Evolutionary conservation across 2,797 vertebrate genomes (phyloP).

Genomic region (Epinephelus coioides): DNA sequence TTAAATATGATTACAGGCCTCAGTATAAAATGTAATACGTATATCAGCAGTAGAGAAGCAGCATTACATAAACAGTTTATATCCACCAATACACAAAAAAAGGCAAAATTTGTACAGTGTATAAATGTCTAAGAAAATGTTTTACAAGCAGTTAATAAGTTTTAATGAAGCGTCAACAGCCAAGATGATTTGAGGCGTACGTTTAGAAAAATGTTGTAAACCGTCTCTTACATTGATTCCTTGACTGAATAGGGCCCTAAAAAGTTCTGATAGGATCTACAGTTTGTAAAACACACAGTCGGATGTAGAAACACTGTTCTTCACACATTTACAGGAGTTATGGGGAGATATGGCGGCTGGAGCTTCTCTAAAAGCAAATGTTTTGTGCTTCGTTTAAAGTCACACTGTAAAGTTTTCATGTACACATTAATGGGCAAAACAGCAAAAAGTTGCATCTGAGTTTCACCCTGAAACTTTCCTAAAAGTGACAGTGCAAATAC

Average conservation of each 20-base stretch:
- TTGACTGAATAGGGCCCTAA: conserved; percentile 71
- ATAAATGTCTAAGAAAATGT: conserved; percentile 71
- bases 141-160: conserved; percentile 66
- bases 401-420: conserved; percentile 22
- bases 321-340: conserved; percentile 48
- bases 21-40: conserved; percentile 76
- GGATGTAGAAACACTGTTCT: conserved; percentile 42
- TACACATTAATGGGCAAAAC: conserved; percentile 28
- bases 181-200: conserved; percentile 60
- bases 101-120: conserved; percentile 75
- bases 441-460: conserved; percentile 33
- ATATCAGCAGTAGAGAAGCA: conserved; percentile 76
- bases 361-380: conserved; percentile 41
- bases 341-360: conserved; percentile 25
- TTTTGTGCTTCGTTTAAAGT: conserved; percentile 75
- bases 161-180: conserved; percentile 46
- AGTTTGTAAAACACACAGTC: conserved; percentile 35
- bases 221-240: conserved; percentile 44
- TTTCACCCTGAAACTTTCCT: conserved; percentile 44
- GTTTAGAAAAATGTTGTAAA: conserved; percentile 74
- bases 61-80: conserved; percentile 67
- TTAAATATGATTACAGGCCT: conserved; percentile 87
- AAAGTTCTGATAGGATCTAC: conserved; percentile 37
- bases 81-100: conserved; percentile 67
- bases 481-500: conserved; percentile 76